These are phyloP conservation scores for Tipula unca DNA, from an alignment of 2,888 invertebrate genomes.

Conservation along the genomic window DNA sequence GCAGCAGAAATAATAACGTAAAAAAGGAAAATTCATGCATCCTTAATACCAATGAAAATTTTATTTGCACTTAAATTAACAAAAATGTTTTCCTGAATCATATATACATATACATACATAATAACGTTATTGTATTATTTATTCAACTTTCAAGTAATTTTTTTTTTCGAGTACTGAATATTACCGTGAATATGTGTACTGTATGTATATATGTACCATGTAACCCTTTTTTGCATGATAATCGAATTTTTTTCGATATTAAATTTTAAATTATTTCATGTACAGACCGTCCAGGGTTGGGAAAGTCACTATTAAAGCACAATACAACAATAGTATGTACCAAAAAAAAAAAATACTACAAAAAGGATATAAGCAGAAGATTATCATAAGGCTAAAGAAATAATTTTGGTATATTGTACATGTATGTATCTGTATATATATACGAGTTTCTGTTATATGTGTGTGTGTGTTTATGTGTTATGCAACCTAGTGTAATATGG, in stretches of 20 bases:
- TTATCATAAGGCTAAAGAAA: neutral
- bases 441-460: too few relatives aligned
- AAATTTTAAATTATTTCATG: neutral
- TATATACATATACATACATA: neutral
- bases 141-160: slow-evolving; percentile 15
- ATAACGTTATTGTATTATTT: slow-evolving; percentile 16
- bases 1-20: neutral
- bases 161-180: neutral
- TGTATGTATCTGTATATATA: neutral
- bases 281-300: neutral
- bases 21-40: neutral
- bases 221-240: neutral
- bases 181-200: neutral
- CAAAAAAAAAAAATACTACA: neutral
- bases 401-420: neutral
- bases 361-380: neutral
- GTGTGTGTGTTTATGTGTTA: neutral
- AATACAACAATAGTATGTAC: neutral
- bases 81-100: slow-evolving; percentile 17
- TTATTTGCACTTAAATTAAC: slow-evolving; percentile 19
- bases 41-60: slow-evolving; percentile 17
- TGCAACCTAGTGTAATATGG: neutral
- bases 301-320: neutral
- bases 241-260: neutral
- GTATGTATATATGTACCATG: neutral